phyloP scores from a whole-genome alignment of 1,140 invertebrate species.

The Luehdorfia chinensis region DNA sequence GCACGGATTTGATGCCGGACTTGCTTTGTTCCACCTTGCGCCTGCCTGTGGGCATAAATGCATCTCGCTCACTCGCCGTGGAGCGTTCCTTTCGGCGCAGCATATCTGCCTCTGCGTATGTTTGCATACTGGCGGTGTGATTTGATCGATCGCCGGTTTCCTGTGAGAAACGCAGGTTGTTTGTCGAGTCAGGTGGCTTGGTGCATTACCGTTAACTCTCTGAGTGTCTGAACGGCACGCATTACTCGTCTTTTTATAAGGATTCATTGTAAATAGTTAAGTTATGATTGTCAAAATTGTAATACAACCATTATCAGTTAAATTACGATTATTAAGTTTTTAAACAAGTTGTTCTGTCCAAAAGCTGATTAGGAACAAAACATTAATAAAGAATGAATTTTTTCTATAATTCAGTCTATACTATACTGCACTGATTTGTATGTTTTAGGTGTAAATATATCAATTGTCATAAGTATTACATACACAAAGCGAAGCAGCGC shows the following conservation, averaged over 20 bases:
- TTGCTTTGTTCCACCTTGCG: conserved; percentile 54
- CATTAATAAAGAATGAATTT: no score
- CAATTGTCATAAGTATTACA: neutral
- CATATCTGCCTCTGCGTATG: conserved; percentile 58
- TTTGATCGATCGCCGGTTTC: conserved; percentile 69
- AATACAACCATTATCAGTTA: no score
- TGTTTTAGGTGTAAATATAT: no score
- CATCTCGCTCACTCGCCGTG: conserved; percentile 41
- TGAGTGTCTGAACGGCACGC: conserved; percentile 47
- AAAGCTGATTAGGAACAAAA: no score
- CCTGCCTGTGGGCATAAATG: conserved; percentile 36
- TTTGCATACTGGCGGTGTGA: conserved; percentile 68
- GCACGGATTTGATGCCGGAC: conserved; percentile 65
- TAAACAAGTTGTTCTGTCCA: no score
- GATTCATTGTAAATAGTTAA: no score
- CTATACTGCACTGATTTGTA: no score
- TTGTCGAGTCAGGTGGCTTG: conserved; percentile 62
- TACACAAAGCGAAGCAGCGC: neutral
- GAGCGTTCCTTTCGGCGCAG: conserved; percentile 44
- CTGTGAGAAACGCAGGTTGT: conserved; percentile 70
- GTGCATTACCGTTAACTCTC: conserved; percentile 59
- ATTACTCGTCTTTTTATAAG: conserved; percentile 24
- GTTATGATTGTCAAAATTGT: no score
- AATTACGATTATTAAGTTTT: no score
- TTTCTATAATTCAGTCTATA: no score